A percentile compares a stretch with the other conserved stretches of the same genome.
Conservation (phyloP, 1,140 invertebrate genomes). For the Bombus pyrosoma region DNA sequence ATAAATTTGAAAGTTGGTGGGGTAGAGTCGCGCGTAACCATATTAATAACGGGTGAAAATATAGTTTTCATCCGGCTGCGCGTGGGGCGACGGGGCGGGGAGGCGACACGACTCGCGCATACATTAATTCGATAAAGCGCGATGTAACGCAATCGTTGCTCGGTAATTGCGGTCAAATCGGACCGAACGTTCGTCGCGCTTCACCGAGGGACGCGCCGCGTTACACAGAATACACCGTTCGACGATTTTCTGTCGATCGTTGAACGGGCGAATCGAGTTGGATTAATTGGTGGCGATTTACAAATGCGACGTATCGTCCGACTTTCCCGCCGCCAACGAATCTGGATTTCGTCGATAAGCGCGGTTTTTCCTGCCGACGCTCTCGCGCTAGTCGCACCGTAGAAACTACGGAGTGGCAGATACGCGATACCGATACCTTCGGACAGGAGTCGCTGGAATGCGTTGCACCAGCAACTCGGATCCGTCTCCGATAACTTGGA, state of each 20-base stretch:
- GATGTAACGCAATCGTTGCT: constrained; percentile 44
- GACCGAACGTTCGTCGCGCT: constrained; percentile 9
- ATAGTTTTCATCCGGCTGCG: constrained; percentile 16
- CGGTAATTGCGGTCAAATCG: constrained; percentile 25
- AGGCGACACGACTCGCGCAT: neutral
- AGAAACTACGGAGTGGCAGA: constrained; percentile 18
- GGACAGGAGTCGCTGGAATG: constrained; percentile 55
- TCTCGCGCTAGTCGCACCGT: neutral
- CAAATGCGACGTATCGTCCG: no score
- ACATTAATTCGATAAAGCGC: constrained; percentile 41
- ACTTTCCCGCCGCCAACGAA: neutral
- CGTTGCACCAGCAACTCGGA: constrained; percentile 43
- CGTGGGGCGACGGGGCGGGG: neutral
- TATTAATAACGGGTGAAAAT: constrained; percentile 37
- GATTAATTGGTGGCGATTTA: no score
- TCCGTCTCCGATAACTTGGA: constrained; percentile 22
- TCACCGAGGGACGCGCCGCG: neutral
- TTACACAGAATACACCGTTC: neutral
- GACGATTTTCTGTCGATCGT: constrained; percentile 11
- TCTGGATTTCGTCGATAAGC: neutral
- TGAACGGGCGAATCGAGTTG: no score
- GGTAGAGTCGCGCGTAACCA: constrained; percentile 8
- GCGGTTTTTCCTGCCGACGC: neutral
- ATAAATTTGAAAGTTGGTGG: constrained; percentile 17
- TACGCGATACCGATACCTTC: constrained; percentile 44